phyloP scores from a whole-genome alignment of 1,140 invertebrate genomes.

The Caenorhabditis remanei region DNA sequence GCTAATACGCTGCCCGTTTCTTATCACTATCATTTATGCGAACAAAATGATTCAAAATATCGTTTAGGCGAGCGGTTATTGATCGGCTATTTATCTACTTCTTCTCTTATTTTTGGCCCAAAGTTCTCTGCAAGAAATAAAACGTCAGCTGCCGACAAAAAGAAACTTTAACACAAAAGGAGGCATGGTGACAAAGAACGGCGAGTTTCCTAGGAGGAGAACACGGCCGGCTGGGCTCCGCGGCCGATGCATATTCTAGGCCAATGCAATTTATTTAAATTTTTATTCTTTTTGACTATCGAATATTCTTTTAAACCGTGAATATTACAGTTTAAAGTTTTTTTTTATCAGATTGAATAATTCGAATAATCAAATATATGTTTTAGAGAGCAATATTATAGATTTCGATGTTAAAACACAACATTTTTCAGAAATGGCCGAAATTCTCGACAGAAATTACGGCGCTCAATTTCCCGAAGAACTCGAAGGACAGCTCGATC shows the following conservation, averaged over 20 bases:
- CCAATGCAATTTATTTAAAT: neutral
- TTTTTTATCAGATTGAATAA: neutral
- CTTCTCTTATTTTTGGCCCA: neutral
- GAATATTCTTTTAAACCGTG: too few species aligned
- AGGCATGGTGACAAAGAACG: neutral
- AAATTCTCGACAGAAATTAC: conserved; percentile 43
- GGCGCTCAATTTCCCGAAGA: conserved; percentile 57
- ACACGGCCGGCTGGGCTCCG: neutral
- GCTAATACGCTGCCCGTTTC: conserved; percentile 42
- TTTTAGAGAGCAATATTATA: too few species aligned
- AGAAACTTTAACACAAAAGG: neutral
- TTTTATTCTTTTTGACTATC: neutral
- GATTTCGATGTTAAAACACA: too few species aligned
- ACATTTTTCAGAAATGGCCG: conserved; percentile 6
- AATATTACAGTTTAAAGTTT: too few species aligned
- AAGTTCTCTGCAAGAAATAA: conserved; percentile 16
- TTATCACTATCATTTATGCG: conserved; percentile 55
- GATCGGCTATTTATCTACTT: conserved; percentile 20
- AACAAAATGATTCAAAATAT: conserved; percentile 55
- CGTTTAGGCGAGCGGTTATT: conserved; percentile 19
- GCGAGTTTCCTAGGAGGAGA: neutral
- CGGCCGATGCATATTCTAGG: neutral
- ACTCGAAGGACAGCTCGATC: conserved; percentile 36
- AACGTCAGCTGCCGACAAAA: conserved; percentile 15
- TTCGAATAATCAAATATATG: too few species aligned